Base-by-base conservation (phyloP, 2,888 invertebrate species). In the Plebejus melissa region DNA sequence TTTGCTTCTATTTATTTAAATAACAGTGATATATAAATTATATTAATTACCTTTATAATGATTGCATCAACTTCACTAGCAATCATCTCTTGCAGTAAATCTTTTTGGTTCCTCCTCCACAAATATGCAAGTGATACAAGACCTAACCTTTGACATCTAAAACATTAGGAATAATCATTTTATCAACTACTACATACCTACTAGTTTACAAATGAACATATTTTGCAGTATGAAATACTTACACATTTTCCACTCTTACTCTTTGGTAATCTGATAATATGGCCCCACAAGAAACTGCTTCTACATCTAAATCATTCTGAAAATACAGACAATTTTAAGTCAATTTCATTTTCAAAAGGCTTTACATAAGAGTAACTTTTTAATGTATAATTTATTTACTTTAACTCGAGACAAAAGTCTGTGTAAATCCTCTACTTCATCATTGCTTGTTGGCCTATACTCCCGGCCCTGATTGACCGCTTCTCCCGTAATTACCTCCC, bases 181-280 rank as follows among this genome's bases (percentile, higher is more conserved):
- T 58, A 58, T n/a, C 11, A 22, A 58, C n/a, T n/a, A 22, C 6
- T 7, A 58, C 22, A 58, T 46, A 7, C 41, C 41, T 50, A 13
- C 50, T 9, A 1, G 3, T 16, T 54, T 54, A 13, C 0, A 13
- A 1, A 50, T 3, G 13, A 54, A 54, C 54, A 54, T 16, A 54
- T 54, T 54, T 54, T 4, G 1, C 54, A 54, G 3, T 46, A 71
- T 69, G 74, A 70, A 76, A 75, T 76, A 95, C 97, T 96, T 96
- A 98, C 97, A 99, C 98, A 96, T 98, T 98, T 95, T 99, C 99
- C 80, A 99, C 98, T 84, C 99, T 95, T 84, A 98, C 96, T 91
- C 99, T 96, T 94, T 99, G 99, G 94, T 99, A 99, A 93, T 99
- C 98, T 77, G 99, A 99, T 82, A 99, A 94, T 87, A 99, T 99